phyloP scores from a whole-genome alignment of 2,888 invertebrate species.

The Thumatha senex region DNA sequence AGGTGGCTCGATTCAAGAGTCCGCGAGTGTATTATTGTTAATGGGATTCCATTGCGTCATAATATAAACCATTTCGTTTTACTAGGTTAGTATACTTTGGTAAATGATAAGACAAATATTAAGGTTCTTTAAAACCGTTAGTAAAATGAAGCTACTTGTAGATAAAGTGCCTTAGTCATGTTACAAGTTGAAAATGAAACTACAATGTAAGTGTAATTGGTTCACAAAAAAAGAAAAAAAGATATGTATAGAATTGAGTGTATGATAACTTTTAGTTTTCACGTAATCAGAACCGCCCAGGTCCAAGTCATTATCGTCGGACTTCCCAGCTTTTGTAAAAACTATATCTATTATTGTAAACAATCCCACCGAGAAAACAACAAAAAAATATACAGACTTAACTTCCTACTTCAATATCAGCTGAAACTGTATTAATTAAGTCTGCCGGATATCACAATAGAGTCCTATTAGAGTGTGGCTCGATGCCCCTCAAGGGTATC shows the following conservation, averaged over 20 bases:
- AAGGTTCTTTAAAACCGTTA: conserved; percentile 44
- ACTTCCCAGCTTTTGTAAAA: no score
- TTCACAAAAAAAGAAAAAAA: no score
- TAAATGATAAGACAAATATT: conserved; percentile 48
- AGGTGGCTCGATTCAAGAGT: no score
- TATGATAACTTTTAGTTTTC: no score
- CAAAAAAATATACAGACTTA: conserved; percentile 16
- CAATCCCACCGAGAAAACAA: no score
- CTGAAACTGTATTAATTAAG: conserved; percentile 46
- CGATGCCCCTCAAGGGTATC: conserved; percentile 61
- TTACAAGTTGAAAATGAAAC: conserved; percentile 39
- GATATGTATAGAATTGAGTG: no score
- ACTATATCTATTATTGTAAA: no score
- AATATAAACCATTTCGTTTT: conserved; percentile 62
- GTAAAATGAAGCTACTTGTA: conserved; percentile 45
- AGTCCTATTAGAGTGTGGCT: conserved; percentile 64
- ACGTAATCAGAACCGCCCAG: no score
- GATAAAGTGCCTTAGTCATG: conserved; percentile 39
- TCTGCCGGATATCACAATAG: conserved; percentile 59
- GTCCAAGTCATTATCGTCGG: no score
- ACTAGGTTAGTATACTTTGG: conserved; percentile 38
- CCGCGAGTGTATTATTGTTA: conserved; percentile 48
- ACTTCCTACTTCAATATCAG: conserved; percentile 30
- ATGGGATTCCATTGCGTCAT: conserved; percentile 59
- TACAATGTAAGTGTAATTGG: conserved; percentile 16